Percentiles rank a stretch among this genome's conserved stretches.
Conservation (phyloP, 2,113 vertebrate species). For the Callorhinus ursinus region DNA sequence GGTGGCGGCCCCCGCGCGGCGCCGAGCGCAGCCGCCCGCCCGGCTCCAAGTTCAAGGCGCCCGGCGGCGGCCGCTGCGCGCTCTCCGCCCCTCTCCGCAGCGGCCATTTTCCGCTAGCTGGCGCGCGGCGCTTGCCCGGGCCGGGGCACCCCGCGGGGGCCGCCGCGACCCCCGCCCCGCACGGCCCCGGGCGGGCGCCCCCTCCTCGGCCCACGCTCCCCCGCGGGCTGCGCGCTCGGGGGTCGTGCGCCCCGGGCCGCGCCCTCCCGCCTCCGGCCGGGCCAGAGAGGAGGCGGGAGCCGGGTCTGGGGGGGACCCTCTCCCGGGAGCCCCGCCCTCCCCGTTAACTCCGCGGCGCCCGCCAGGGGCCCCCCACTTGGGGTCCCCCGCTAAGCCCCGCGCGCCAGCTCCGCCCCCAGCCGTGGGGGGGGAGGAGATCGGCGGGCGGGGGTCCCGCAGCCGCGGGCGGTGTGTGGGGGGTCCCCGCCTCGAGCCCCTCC, state of each 20-base stretch:
- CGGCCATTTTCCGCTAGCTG: conserved; percentile 95
- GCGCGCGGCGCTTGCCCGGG: conserved; percentile 59
- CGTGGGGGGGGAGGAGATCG: background rate
- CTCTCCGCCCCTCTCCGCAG: conserved; percentile 92
- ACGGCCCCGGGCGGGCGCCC: background rate
- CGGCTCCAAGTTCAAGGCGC: conserved; percentile 87
- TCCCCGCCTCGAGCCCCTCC: background rate
- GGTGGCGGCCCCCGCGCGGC: conserved; percentile 80
- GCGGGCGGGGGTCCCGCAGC: conserved; percentile 16
- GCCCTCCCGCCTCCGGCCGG: background rate
- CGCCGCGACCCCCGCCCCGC: conserved; percentile 50
- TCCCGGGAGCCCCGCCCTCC: conserved; percentile 66
- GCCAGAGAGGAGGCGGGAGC: background rate
- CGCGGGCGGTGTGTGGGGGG: background rate
- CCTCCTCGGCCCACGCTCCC: background rate
- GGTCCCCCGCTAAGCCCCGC: conserved; percentile 57
- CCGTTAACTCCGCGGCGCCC: conserved; percentile 6
- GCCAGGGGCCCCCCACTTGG: conserved; percentile 35
- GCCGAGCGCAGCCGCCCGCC: conserved; percentile 85
- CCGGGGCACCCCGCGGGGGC: conserved; percentile 39
- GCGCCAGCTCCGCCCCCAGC: conserved; percentile 67
- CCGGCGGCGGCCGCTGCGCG: conserved; percentile 83
- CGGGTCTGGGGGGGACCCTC: background rate
- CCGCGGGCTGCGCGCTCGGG: background rate
- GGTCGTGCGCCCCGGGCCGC: background rate